Conservation (phyloP, 1,140 invertebrate species). For the Lepeophtheirus salmonis region DNA sequence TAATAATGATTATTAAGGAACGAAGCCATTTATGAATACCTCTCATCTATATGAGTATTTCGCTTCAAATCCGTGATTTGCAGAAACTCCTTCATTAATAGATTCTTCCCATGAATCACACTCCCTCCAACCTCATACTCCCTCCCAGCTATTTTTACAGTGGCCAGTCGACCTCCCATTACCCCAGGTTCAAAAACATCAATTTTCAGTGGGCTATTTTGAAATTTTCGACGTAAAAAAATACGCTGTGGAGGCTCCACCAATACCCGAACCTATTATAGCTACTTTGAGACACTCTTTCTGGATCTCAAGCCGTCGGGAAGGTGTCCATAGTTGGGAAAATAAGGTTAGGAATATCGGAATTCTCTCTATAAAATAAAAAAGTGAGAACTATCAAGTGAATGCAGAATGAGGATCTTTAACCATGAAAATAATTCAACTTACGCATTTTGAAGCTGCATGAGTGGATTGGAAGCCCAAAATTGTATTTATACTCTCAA, state of each 20-base stretch:
- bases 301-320: background rate
- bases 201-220: slow-evolving; percentile 23
- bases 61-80: background rate
- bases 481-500: too few species aligned
- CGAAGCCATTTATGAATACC: background rate
- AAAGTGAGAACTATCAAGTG: background rate
- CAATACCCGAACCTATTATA: slow-evolving; percentile 29
- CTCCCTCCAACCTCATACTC: slow-evolving; percentile 29
- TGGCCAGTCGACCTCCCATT: slow-evolving; percentile 28
- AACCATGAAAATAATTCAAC: too few species aligned
- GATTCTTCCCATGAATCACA: slow-evolving; percentile 28
- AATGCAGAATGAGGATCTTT: too few species aligned
- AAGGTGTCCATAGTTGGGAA: background rate
- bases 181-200: slow-evolving; percentile 27
- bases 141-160: slow-evolving; percentile 24
- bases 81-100: background rate
- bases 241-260: slow-evolving; percentile 28
- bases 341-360: background rate
- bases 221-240: slow-evolving; percentile 26
- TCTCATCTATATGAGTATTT: background rate
- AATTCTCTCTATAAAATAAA: background rate
- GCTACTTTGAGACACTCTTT: slow-evolving; percentile 21
- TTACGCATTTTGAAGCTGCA: too few species aligned
- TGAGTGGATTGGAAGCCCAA: too few species aligned
- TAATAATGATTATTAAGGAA: background rate